These are phyloP conservation scores for Psittacula echo DNA, from an alignment of 2,797 vertebrate genomes.

Conservation along the genomic window DNA sequence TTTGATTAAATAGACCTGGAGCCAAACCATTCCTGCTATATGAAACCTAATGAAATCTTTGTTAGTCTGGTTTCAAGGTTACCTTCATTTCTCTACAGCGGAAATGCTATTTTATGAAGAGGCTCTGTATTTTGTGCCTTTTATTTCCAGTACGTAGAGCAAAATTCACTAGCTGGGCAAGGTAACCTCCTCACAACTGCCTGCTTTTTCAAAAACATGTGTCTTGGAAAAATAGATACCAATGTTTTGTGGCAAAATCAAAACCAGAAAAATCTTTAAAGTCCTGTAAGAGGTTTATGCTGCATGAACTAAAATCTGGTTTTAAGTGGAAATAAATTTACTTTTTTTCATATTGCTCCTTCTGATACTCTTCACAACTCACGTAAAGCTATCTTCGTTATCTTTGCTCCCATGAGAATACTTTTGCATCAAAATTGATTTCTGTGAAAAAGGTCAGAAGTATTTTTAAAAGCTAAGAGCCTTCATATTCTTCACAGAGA, in stretches of 20 bases:
- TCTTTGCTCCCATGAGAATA: background rate
- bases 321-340: slow-evolving; percentile 31
- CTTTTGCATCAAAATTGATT: background rate
- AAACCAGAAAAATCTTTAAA: background rate
- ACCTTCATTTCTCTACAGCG: background rate
- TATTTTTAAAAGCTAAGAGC: slow-evolving; percentile 14
- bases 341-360: background rate
- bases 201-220: background rate
- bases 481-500: background rate
- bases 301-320: background rate
- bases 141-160: background rate
- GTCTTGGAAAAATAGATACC: background rate
- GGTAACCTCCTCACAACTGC: background rate
- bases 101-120: background rate
- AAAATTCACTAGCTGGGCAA: background rate
- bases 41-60: slow-evolving; percentile 18
- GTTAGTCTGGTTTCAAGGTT: background rate
- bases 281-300: background rate
- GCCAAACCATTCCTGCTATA: background rate
- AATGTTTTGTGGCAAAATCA: background rate
- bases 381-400: background rate
- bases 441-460: background rate
- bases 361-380: background rate
- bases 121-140: background rate
- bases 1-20: background rate